A percentile compares a stretch with the other conserved stretches of the same genome.
These are phyloP conservation scores for Parthenolecanium corni DNA, from an alignment of 2,888 invertebrate genomes.

Conservation along the genomic window DNA sequence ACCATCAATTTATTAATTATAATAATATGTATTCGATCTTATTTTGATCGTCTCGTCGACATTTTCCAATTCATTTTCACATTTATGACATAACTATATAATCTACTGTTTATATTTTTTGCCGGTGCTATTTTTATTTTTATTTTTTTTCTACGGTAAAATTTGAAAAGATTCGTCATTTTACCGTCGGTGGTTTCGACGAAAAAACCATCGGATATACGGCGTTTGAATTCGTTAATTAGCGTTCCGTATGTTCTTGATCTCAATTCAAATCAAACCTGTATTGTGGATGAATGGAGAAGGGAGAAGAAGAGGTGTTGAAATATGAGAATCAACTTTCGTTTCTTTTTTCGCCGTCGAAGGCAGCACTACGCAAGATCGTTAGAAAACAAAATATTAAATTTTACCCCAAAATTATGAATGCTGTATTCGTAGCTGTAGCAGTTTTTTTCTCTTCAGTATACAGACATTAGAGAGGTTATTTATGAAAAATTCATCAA, in stretches of 20 bases:
- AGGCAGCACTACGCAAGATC: too few species aligned
- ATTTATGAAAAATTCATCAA: too few species aligned
- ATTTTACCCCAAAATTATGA: too few species aligned
- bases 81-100: background rate
- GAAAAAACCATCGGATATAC: slow-evolving; percentile 14
- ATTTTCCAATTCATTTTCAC: too few species aligned
- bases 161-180: background rate
- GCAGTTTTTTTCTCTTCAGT: too few species aligned
- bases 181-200: too few species aligned
- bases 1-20: slow-evolving; percentile 2
- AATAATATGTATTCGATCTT: background rate
- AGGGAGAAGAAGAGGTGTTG: background rate
- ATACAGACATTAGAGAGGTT: too few species aligned
- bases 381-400: too few species aligned
- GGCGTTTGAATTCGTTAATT: slow-evolving; percentile 17
- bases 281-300: background rate
- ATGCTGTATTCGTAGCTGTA: too few species aligned
- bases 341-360: too few species aligned
- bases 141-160: background rate
- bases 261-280: slow-evolving; percentile 7
- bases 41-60: too few species aligned
- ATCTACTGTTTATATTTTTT: background rate
- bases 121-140: background rate
- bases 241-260: slow-evolving; percentile 26
- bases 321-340: background rate